Base-by-base conservation (phyloP, 2,888 invertebrate genomes). In the Stenurella melanura region DNA sequence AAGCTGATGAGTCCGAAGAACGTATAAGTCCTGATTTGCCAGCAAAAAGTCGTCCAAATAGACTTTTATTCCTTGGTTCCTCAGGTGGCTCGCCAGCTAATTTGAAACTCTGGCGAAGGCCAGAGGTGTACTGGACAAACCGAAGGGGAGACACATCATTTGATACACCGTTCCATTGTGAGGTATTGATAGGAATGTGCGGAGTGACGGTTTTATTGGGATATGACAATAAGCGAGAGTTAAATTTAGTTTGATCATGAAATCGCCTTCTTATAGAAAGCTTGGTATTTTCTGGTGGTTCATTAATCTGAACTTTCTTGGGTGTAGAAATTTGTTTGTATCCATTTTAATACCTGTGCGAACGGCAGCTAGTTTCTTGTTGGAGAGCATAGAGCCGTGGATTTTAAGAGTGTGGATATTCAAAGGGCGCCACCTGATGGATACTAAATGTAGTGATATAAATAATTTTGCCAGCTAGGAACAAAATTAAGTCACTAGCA, bases 41-140 rank as follows among this genome's bases (percentile, higher is more conserved):
- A 78, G 58, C 17, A 81, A 67, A 34, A 80, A 80, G 61, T 81
- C 80, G 77, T 81, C 81, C n/a, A 76, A 60, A 58, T 78, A 78
- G 5, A 78, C 68, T 10, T 74, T 54, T n/a, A 76, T 66, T 12
- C 76, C 76, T 15, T 42, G 12, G 7, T 63, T 26, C 18, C 75
- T 34, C 10, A 75, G 17, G 7, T 15, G 58, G 26, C 42, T 42
- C 5, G 73, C 73, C 18, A 78, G 6, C 75, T 75, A 78, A 58
- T 78, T 78, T 34, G 76, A 61, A n/a, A 76, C 60, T 21, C 60
- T 76, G 50, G 78, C 66, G n/a, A 58, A 78, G 5, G 67, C 72
- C 26, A 76, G 30, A 0, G 78, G 76, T n/a, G 78, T 76, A 19
- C 71, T 76, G 57, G 78, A 78, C n/a, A 76, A 67, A n/a, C 78